These are phyloP conservation scores for human DNA, from an alignment of 2,113 vertebrate species.

Conservation along the genomic window DNA sequence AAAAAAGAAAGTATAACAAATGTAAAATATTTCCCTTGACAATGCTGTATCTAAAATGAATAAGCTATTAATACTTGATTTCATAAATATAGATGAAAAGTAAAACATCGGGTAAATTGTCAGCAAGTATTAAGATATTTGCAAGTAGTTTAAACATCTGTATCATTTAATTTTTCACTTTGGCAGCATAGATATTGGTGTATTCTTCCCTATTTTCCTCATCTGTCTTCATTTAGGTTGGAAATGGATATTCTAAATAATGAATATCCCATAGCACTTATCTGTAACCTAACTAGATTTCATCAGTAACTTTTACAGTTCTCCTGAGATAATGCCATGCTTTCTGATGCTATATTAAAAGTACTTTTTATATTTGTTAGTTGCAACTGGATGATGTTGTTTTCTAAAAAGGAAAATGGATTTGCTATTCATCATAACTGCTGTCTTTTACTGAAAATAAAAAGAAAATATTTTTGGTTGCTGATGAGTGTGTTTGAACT, in stretches of 20 bases:
- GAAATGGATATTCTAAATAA: background rate
- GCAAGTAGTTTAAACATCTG: background rate
- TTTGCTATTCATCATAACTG: conserved; percentile 44
- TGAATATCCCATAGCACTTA: background rate
- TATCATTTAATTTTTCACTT: conserved; percentile 4
- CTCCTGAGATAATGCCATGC: conserved; percentile 45
- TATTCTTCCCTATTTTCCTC: background rate
- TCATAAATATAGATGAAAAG: background rate
- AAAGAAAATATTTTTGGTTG: conserved; percentile 58
- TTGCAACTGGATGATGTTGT: conserved; percentile 17
- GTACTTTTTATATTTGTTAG: conserved; percentile 39
- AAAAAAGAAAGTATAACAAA: background rate
- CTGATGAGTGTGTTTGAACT: conserved; percentile 44
- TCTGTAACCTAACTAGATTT: conserved; percentile 4
- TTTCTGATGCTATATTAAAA: conserved; percentile 68
- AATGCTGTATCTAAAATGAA: background rate
- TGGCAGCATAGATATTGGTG: background rate
- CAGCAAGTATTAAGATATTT: background rate
- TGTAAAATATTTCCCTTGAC: background rate
- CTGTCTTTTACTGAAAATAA: conserved; percentile 67
- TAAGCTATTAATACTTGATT: background rate
- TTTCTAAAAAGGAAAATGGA: conserved; percentile 73
- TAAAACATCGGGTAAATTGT: background rate
- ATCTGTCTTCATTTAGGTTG: background rate
- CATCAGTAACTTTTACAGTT: background rate